Base-by-base conservation (phyloP, 2,888 invertebrate genomes). In the Athrips mouffetella region DNA sequence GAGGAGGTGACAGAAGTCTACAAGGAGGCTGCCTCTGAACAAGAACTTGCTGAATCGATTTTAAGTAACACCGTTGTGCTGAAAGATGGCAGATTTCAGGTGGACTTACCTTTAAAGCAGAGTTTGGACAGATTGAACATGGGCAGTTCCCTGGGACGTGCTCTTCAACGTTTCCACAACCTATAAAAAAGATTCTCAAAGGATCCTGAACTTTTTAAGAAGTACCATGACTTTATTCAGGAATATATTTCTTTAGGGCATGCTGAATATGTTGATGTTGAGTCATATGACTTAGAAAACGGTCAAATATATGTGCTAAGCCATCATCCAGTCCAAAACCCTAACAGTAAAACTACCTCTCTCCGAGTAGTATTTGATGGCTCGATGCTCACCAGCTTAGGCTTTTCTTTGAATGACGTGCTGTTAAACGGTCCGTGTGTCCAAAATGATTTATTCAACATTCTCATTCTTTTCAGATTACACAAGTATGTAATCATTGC, bases 291-390 rank as follows among this genome's bases (percentile, higher is more conserved):
- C 27, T 3, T 45, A 13, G 5, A 30, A n/a, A 23, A 30, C 4
- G 23, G 21, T 15, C 3, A 44, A 15, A 39, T 45, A 0, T 49
- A 49, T 45, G 39, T 45, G 7, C 18, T 49, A 10, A 6, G 30
- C 1, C 49, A 49, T 40, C 49, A 49, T 31, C 37, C 45, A 10
- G 40, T 49, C 1, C 2, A 31, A 1, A 45, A 45, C 2, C 15
- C 13, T 5, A 23, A 30, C 13, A 48, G 30, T 5, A 45, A 35
- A 8, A 45, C 51, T 4, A 48, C 48, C 1, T 33, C 33, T 4
- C 18, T 45, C 2, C 13, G 51, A n/a, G 33, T 41, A 8, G 51
- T 51, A 11, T 52, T 47, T 29, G 42, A 39, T 31, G 51, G 48
- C 5, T 23, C 11, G n/a, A 30, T 30, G 30, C 10, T n/a, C 3